phyloP scores from a whole-genome alignment of 2,797 vertebrate species.

The Hoplostethus mediterraneus region DNA sequence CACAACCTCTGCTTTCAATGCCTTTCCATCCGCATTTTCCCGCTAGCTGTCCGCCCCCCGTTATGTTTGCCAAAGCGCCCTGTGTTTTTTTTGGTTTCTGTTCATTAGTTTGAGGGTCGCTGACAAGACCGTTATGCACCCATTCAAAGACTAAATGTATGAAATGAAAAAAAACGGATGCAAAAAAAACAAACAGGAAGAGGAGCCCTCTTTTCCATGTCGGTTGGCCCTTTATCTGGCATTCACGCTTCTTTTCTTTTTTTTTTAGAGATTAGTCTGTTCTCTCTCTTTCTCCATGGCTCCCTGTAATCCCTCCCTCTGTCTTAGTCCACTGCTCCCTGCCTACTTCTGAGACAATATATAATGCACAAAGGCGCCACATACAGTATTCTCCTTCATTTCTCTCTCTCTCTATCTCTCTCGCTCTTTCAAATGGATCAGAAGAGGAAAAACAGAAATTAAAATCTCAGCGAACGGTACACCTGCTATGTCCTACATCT shows the following conservation, averaged over 20 bases:
- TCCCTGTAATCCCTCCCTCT: slow-evolving; percentile 39
- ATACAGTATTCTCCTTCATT: slow-evolving; percentile 22
- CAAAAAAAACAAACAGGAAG: slow-evolving; percentile 27
- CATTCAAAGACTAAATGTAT: slow-evolving; percentile 50
- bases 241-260: slow-evolving; percentile 39
- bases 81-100: slow-evolving; percentile 51
- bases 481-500: neutral
- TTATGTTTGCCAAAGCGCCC: slow-evolving; percentile 18
- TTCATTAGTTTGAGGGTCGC: slow-evolving; percentile 65
- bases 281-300: slow-evolving; percentile 38
- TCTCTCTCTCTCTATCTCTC: slow-evolving; percentile 1
- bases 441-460: slow-evolving; percentile 1
- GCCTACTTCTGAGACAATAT: slow-evolving; percentile 38
- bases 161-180: slow-evolving; percentile 31
- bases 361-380: slow-evolving; percentile 34
- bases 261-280: slow-evolving; percentile 43
- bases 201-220: slow-evolving; percentile 39
- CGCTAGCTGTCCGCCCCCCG: slow-evolving; percentile 42
- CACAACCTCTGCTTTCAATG: slow-evolving; percentile 51
- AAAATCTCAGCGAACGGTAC: neutral
- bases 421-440: slow-evolving; percentile 13
- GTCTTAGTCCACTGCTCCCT: slow-evolving; percentile 30
- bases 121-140: slow-evolving; percentile 47
- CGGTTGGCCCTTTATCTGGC: slow-evolving; percentile 46
- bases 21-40: slow-evolving; percentile 25